phyloP scores from a whole-genome alignment of 2,797 vertebrate genomes.

The Hydrophis major region DNA sequence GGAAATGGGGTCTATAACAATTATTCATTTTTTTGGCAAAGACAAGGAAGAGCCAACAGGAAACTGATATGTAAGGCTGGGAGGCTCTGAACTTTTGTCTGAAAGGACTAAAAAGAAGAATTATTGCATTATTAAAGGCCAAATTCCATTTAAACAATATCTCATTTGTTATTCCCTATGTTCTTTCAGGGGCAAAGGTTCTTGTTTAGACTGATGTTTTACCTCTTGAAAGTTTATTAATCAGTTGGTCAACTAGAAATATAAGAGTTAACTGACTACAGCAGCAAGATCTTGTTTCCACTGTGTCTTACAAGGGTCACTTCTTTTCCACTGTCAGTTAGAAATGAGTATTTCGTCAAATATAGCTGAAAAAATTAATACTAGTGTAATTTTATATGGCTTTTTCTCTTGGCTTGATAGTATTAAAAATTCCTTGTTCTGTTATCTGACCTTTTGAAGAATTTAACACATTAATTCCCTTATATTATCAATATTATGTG shows the following conservation, averaged over 20 bases:
- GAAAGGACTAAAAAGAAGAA: background rate
- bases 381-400: background rate
- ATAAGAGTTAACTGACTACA: background rate
- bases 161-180: fast-evolving
- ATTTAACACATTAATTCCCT: background rate
- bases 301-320: background rate
- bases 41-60: background rate
- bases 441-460: background rate
- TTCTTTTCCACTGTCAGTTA: background rate
- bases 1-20: background rate
- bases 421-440: background rate
- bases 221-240: background rate
- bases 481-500: background rate
- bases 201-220: background rate
- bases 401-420: background rate
- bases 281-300: background rate
- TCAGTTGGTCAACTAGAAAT: background rate
- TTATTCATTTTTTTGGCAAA: background rate
- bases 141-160: background rate
- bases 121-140: background rate
- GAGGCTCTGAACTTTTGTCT: background rate
- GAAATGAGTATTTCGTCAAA: background rate
- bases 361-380: background rate
- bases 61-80: background rate
- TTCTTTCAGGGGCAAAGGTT: background rate